A percentile compares a stretch with the other conserved stretches of the same genome.
These are phyloP conservation scores for Ectropis grisescens DNA, from an alignment of 1,140 invertebrate genomes.

Conservation along the genomic window DNA sequence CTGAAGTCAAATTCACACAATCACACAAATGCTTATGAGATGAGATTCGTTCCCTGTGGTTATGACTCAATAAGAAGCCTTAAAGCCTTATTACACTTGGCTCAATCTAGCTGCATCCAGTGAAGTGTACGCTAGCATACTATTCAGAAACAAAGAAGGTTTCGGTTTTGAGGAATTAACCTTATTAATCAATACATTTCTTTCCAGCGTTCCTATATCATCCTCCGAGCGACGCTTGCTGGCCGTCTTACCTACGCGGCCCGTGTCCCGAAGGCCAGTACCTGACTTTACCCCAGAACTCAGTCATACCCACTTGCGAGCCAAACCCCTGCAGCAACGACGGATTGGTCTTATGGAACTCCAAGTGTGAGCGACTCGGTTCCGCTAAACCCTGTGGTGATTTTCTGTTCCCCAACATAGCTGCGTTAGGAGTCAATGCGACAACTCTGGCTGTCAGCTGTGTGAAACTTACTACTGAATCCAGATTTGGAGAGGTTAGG, in stretches of 20 bases:
- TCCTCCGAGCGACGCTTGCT: conserved; percentile 72
- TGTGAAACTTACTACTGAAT: conserved; percentile 32
- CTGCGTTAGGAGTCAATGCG: conserved; percentile 63
- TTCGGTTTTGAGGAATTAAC: conserved; percentile 1
- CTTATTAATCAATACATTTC: conserved; percentile 6
- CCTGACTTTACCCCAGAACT: conserved; percentile 66
- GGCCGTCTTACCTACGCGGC: conserved; percentile 73
- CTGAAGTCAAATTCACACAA: too few species aligned
- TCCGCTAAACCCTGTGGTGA: conserved; percentile 47
- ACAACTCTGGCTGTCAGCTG: conserved; percentile 61
- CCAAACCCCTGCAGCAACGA: conserved; percentile 71
- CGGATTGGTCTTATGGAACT: conserved; percentile 61
- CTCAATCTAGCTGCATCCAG: too few species aligned
- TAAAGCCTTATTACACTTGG: too few species aligned
- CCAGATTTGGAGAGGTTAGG: conserved; percentile 27
- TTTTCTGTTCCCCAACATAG: conserved; percentile 21
- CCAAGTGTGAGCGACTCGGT: conserved; percentile 65
- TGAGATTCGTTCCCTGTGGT: too few species aligned
- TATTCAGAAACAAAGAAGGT: too few species aligned
- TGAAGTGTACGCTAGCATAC: too few species aligned
- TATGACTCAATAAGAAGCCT: too few species aligned
- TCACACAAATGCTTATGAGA: too few species aligned
- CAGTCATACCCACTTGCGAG: conserved; percentile 71
- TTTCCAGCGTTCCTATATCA: conserved; percentile 73
- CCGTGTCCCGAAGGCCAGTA: conserved; percentile 72